phyloP scores from a whole-genome alignment of 37 sponge, comb jelly and placozoan species.

The Aphrocallistes beatrix region DNA sequence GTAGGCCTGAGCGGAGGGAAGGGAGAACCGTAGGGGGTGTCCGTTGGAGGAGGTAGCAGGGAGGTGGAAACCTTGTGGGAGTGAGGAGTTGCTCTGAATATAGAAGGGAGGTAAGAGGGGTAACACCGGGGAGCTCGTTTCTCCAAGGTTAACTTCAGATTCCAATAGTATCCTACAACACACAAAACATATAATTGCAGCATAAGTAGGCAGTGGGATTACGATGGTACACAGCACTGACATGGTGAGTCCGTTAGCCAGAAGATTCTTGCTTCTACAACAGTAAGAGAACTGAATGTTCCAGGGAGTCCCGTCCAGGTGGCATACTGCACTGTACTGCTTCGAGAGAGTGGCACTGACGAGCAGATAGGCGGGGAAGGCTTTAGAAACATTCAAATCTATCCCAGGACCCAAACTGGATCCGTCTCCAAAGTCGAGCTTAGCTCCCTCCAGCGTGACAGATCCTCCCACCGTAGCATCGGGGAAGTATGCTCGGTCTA shows the following conservation, averaged over 20 bases:
- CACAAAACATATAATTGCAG: background rate
- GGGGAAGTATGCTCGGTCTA: background rate
- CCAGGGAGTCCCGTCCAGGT: slow-evolving; percentile 47
- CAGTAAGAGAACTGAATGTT: slow-evolving; percentile 55
- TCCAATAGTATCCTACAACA: slow-evolving; percentile 32
- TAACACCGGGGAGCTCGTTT: slow-evolving; percentile 36
- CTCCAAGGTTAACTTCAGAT: slow-evolving; percentile 36
- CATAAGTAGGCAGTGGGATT: too few relatives aligned
- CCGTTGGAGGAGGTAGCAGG: slow-evolving; percentile 22
- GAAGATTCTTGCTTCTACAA: slow-evolving; percentile 40
- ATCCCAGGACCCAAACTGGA: background rate
- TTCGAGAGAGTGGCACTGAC: slow-evolving; percentile 32
- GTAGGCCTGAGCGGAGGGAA: slow-evolving; percentile 22
- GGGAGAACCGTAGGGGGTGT: slow-evolving; percentile 41
- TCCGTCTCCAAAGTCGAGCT: slow-evolving; percentile 25
- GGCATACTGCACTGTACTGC: slow-evolving; percentile 29
- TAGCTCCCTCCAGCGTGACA: background rate
- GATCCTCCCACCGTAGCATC: background rate
- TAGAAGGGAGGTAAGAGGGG: slow-evolving; percentile 41
- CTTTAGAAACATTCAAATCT: background rate
- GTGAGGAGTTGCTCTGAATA: slow-evolving; percentile 17
- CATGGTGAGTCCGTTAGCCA: slow-evolving; percentile 49
- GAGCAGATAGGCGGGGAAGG: slow-evolving; percentile 31
- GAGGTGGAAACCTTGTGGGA: slow-evolving; percentile 25
- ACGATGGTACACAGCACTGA: slow-evolving; percentile 23